These are phyloP conservation scores for Nasonia oneida DNA, from an alignment of 2,888 invertebrate species.

Conservation along the genomic window DNA sequence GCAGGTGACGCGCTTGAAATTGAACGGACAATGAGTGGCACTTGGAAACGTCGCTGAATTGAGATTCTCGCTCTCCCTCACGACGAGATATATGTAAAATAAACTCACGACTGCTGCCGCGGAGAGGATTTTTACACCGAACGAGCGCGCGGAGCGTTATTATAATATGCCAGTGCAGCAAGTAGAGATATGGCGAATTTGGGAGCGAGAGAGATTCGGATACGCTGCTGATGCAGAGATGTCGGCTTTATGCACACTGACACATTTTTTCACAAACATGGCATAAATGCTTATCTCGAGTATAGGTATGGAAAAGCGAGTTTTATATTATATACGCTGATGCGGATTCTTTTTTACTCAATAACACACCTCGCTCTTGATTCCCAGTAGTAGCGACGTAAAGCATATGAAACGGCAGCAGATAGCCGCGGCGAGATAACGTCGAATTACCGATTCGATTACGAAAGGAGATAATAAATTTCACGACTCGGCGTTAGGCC, in stretches of 20 bases:
- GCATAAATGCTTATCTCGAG: background rate
- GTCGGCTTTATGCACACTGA: no score
- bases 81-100: background rate
- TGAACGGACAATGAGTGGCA: constrained; percentile 55
- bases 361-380: no score
- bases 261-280: no score
- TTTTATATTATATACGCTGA: background rate
- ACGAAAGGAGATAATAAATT: constrained; percentile 41
- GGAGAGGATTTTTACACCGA: background rate
- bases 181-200: background rate
- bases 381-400: no score
- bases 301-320: background rate
- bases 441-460: constrained; percentile 35
- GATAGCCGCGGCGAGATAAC: background rate
- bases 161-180: background rate
- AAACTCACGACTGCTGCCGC: background rate
- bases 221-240: no score
- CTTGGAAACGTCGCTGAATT: constrained; percentile 27
- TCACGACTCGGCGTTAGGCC: background rate
- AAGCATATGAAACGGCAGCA: no score
- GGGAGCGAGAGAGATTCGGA: background rate
- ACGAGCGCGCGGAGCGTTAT: background rate
- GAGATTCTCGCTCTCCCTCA: constrained; percentile 15
- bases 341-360: no score
- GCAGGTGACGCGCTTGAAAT: constrained; percentile 54